A percentile compares a stretch with the other conserved stretches of the same genome.
phyloP scores from a whole-genome alignment of 2,797 vertebrate genomes.

The Pseudochromis fuscus region DNA sequence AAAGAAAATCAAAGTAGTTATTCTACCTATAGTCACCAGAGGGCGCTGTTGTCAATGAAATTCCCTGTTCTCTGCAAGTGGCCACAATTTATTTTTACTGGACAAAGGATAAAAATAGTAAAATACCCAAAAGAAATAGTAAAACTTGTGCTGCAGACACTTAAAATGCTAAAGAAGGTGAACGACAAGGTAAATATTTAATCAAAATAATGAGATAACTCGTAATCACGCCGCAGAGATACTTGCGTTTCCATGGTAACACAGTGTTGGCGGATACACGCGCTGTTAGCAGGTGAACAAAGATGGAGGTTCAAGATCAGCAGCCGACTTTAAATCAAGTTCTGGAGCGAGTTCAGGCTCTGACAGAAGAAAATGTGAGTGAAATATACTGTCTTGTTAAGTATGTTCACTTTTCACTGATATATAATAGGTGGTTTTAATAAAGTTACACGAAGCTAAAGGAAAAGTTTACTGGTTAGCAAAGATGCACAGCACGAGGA shows the following conservation, averaged over 20 bases:
- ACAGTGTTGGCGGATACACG: slow-evolving; percentile 60
- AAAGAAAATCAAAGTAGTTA: too few relatives aligned
- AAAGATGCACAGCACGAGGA: too few relatives aligned
- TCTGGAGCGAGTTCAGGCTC: slow-evolving; percentile 52
- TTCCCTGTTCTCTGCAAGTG: not conserved
- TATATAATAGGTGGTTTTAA: not conserved
- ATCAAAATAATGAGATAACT: not conserved
- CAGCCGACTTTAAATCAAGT: slow-evolving; percentile 25
- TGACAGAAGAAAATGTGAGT: slow-evolving; percentile 75
- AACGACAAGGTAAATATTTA: too few relatives aligned
- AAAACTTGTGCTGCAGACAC: not conserved
- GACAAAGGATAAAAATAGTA: not conserved
- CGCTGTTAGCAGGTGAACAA: not conserved
- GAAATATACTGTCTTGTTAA: not conserved
- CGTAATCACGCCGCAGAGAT: too few relatives aligned
- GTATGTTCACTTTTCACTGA: not conserved
- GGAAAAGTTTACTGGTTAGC: not conserved
- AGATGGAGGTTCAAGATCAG: slow-evolving; percentile 75
- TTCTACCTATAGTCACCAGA: slow-evolving; percentile 17
- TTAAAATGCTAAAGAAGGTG: not conserved
- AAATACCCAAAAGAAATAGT: too few relatives aligned
- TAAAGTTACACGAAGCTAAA: not conserved
- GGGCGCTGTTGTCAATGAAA: slow-evolving; percentile 32
- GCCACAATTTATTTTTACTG: not conserved
- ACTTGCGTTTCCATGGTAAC: slow-evolving; percentile 68